phyloP scores from a whole-genome alignment of 2,888 invertebrate species.

The Drosophila peninsularis region DNA sequence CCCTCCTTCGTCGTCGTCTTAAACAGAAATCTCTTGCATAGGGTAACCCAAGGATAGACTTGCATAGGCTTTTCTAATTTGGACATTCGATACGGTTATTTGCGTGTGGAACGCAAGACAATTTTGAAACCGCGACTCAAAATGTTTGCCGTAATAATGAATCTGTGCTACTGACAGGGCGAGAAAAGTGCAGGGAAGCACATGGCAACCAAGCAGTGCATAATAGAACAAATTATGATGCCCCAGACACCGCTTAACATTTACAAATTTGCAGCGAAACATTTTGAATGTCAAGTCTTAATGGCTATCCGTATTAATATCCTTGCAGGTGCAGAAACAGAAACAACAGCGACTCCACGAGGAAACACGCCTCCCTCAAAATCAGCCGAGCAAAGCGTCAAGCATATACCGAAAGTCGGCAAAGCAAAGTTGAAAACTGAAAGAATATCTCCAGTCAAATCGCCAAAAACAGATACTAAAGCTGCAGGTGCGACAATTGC shows the following conservation, averaged over 20 bases:
- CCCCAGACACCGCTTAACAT: slow-evolving; percentile 67
- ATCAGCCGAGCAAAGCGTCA: slow-evolving; percentile 18
- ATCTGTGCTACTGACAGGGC: slow-evolving; percentile 7
- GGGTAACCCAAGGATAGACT: slow-evolving; percentile 12
- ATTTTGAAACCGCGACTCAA: slow-evolving; percentile 52
- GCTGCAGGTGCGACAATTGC: slow-evolving; percentile 40
- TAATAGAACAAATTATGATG: slow-evolving; percentile 36
- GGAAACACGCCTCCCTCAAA: slow-evolving; percentile 36
- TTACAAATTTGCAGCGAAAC: slow-evolving; percentile 39
- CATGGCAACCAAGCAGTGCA: neutral
- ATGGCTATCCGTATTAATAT: slow-evolving; percentile 20
- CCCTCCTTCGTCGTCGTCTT: no score
- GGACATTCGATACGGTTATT: slow-evolving; percentile 82
- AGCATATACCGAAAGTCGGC: slow-evolving; percentile 18
- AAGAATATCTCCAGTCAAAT: slow-evolving; percentile 46
- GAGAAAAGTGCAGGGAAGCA: neutral
- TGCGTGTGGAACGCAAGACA: slow-evolving; percentile 80
- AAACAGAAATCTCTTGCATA: slow-evolving; percentile 33
- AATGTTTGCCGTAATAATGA: slow-evolving; percentile 42
- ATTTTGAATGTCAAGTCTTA: slow-evolving; percentile 15
- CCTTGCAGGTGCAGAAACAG: slow-evolving; percentile 69
- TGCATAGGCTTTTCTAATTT: slow-evolving; percentile 80
- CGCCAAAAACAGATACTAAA: slow-evolving; percentile 30
- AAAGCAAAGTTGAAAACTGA: slow-evolving; percentile 57
- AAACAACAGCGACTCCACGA: slow-evolving; percentile 42